These are phyloP conservation scores for Portunus trituberculatus DNA, from an alignment of 1,140 invertebrate species.

Conservation along the genomic window DNA sequence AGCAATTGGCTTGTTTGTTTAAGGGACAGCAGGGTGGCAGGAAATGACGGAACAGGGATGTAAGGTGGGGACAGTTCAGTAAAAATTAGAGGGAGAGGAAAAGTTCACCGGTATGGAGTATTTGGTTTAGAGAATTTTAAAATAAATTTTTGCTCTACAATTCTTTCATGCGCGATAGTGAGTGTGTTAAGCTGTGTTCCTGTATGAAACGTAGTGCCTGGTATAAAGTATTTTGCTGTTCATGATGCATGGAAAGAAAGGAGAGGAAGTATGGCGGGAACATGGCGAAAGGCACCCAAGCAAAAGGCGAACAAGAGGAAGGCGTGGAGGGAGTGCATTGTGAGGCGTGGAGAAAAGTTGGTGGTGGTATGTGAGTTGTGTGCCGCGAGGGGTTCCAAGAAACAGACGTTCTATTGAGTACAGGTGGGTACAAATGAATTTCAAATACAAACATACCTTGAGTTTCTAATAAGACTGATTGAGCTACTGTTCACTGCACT, in stretches of 20 bases:
- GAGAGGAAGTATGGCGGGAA: not conserved
- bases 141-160: not conserved
- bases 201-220: too few relatives aligned
- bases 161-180: not conserved
- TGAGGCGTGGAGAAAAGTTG: too few relatives aligned
- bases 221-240: too few relatives aligned
- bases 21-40: not conserved
- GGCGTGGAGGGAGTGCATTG: too few relatives aligned
- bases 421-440: too few relatives aligned
- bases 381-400: too few relatives aligned
- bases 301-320: too few relatives aligned
- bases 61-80: not conserved
- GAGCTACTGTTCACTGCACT: too few relatives aligned
- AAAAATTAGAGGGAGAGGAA: not conserved
- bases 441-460: too few relatives aligned
- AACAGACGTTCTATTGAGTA: too few relatives aligned
- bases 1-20: not conserved
- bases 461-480: too few relatives aligned
- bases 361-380: too few relatives aligned
- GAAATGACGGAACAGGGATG: not conserved
- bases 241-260: not conserved
- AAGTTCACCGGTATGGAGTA: not conserved
- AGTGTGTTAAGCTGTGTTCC: not conserved
- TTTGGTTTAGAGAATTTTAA: not conserved
- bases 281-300: not conserved